Evolutionary conservation across 2,113 vertebrate genomes (phyloP).

Genomic region (Rhineura floridana): DNA sequence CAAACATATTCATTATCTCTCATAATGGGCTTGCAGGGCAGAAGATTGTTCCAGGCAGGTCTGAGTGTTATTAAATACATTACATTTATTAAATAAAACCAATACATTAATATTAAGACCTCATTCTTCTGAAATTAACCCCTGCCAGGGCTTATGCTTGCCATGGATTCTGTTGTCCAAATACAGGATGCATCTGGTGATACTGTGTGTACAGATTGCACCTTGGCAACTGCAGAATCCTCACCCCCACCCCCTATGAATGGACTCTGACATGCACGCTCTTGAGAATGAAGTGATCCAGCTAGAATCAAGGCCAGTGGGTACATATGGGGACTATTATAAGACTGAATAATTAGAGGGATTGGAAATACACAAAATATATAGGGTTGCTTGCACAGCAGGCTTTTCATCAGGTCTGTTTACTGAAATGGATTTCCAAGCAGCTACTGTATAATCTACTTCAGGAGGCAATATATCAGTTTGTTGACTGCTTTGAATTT

Average conservation of each 20-base stretch:
- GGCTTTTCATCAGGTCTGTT: constrained; percentile 27
- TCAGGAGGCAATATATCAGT: constrained; percentile 24
- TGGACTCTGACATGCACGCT: neutral
- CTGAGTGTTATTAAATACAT: no score
- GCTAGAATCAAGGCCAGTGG: neutral
- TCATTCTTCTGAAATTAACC: neutral
- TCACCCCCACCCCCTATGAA: no score
- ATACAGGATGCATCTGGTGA: neutral
- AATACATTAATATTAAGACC: no score
- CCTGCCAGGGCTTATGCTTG: neutral
- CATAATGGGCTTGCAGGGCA: no score
- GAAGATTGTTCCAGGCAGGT: neutral
- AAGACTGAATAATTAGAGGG: neutral
- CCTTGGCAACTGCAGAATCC: neutral
- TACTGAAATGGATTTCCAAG: constrained; percentile 33
- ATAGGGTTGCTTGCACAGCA: constrained; percentile 28
- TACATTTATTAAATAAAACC: no score
- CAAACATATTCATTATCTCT: no score
- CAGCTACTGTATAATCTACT: constrained; percentile 34
- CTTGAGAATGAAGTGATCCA: neutral
- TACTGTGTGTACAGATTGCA: neutral
- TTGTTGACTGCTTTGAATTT: constrained; percentile 18
- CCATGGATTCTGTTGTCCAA: neutral
- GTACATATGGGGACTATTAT: neutral
- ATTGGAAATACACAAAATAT: constrained; percentile 13